These are phyloP conservation scores for Hylaeus anthracinus DNA, from an alignment of 1,140 invertebrate genomes.

Conservation along the genomic window DNA sequence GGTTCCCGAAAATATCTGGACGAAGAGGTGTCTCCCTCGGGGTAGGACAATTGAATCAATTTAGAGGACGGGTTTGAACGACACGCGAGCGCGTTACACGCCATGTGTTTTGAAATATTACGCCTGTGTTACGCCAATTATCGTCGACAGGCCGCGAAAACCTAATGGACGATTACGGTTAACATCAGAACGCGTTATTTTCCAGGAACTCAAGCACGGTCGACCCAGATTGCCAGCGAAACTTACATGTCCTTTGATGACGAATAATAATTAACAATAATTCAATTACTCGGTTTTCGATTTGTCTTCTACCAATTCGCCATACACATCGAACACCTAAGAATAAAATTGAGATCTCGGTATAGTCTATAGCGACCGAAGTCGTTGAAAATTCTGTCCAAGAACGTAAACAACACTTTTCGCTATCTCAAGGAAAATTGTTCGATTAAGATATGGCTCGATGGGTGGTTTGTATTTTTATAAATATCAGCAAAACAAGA, in stretches of 20 bases:
- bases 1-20: conserved; percentile 54
- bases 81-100: conserved; percentile 61
- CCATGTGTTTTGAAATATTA: conserved; percentile 64
- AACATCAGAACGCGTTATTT: conserved; percentile 48
- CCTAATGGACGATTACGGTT: conserved; percentile 53
- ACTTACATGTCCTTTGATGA: background rate
- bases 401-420: background rate
- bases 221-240: background rate
- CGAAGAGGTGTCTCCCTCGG: conserved; percentile 54
- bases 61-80: conserved; percentile 67
- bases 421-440: conserved; percentile 6
- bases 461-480: conserved; percentile 37
- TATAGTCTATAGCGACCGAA: too few relatives aligned
- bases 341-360: too few relatives aligned
- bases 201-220: background rate
- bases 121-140: conserved; percentile 61
- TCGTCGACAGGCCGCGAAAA: conserved; percentile 42
- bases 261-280: too few relatives aligned
- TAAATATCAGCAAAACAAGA: background rate
- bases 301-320: background rate
- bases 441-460: conserved; percentile 34
- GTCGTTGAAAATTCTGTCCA: too few relatives aligned
- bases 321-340: too few relatives aligned
- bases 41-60: conserved; percentile 72
- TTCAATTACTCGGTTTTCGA: too few relatives aligned